Base-by-base conservation (phyloP, 2,888 invertebrate genomes). In the Drosophila lacicola region DNA sequence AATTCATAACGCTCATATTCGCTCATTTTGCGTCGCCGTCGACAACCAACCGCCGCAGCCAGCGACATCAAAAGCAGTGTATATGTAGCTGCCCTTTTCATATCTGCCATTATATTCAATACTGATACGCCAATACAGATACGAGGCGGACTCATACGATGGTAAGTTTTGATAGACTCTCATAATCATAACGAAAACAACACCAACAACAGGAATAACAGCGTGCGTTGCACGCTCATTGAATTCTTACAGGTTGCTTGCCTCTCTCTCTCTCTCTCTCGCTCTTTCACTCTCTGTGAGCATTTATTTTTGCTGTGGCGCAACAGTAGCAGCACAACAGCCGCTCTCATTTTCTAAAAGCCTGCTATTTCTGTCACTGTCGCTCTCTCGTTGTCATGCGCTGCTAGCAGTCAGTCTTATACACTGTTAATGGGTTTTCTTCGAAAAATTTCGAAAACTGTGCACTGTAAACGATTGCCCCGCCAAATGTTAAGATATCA, bases 1-100 rank as follows among this genome's bases (percentile, higher is more conserved):
- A 90, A 90, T 91, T 91, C 90, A 91, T 91, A 91, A 89, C 81
- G 82, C 90, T 90, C 90, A 90, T 90, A 90, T 90, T 90, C 85
- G 79, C 88, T 86, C 90, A 87, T 80, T 80, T 88, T 80, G 86
- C 80, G 67, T 51, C 70, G 68, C 50, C 50, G 62, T 66, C 66
- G 63, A 51, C 64, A 69, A 41, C 73, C 71, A 67, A 74, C 70
- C 65, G 69, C 71, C 57, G 66, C 68, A 65, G 74, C 56, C 77
- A 73, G 50, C 78, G 69, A 37, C 70, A 68, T 45, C 45, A 25
- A 25, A 46, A 46, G 42, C 62, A 44, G 56, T 73, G 53, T 70
- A 55, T 68, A 68, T 56, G 73, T 78, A 64, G 66, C 87, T 87
- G 85, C 84, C 81, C 78, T 79, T 78, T 84, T 90, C 82, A 89